Base-by-base conservation (phyloP, 1,140 invertebrate genomes). In the Lineus longissimus region DNA sequence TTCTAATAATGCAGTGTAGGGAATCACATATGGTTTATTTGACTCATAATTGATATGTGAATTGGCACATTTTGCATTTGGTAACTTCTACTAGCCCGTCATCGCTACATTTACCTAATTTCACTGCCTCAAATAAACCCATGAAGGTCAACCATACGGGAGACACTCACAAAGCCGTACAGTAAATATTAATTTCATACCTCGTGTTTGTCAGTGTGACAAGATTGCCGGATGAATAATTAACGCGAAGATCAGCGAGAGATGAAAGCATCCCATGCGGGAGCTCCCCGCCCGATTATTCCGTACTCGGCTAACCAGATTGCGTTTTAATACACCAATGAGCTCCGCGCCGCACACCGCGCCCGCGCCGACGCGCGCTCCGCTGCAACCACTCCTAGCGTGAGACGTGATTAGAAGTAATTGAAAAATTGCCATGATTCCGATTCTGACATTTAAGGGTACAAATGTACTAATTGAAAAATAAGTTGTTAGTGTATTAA, bases 391-490 rank as follows among this genome's bases (percentile, higher is more conserved):
- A 27, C 47, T 19, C 47, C 19, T 19, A 9, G 6, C 47, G 47
- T 51, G 47, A 23, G 47, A 51, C n/a, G 47, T n/a, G 47, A 51
- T 51, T 51, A 51, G 47, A 7, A 6, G 25, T 51, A 51, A 51
- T 51, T 51, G 47, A 51, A 51, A 51, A 51, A 51, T 51, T 51
- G 25, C 47, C 47, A 7, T 51, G 47, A 51, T 51, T 27, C 25
- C 19, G 47, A 27, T 23, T 19, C n/a, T 51, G 47, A 51, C 47
- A 51, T 51, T 51, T 19, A 27, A 51, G 25, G 19, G 47, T 4
- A 51, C 47, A 51, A 51, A 51, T 27, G 47, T 27, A 51, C 19
- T 51, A 51, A 51, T 51, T 51, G 47, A 51, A 51, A 51, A 51
- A 51, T 51, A 51, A 51, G 47, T 51, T 51, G 47, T 51, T 51